Evolutionary conservation across 92 coral and sea anemone species (phyloP), one percentile per base, ranked within the genome.

Genomic region (Virgularia gustaviana): DNA sequence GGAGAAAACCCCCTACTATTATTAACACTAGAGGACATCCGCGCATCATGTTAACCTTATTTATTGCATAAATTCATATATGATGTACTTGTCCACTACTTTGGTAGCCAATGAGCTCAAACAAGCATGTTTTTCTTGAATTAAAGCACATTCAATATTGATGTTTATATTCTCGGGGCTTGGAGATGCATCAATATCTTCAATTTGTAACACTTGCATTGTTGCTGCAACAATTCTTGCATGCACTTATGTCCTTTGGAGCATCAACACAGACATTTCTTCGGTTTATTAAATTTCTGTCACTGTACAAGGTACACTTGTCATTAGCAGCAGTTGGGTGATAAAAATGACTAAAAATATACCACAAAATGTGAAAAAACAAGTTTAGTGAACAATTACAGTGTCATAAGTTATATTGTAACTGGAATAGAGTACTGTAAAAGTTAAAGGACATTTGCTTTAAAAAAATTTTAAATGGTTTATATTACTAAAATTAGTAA

Each of bases 341-440:
- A 53, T 79, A 84, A 61, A 73, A 71, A 31, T 79, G 51, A 75
- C 85, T 29, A 85, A 88, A 39, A 87, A 52, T 33, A 70, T 65
- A 57, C 75, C 84, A 75, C 57, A 87, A 12, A 79, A 70, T 22
- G 56, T 79, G 24, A 77, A 38, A 51, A 64, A 79, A 57, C 78
- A 79, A 71, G 77, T 76, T 80, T 83, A 39, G 52, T 9, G 41
- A 70, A n/a, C 29, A 35, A 0, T 23, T 4, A 16, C 8, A 13
- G 7, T 51, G 29, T 57, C 22, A 11, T 19, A 57, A 27, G 33
- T 32, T 16, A 1, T 11, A 32, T 18, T 22, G 8, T 59, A 3
- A 9, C 16, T 61, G 67, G 8, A 39, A 39, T 39, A n/a, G n/a
- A n/a, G n/a, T n/a, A n/a, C n/a, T n/a, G n/a, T n/a, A n/a, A n/a